Evolutionary conservation across 2,888 invertebrate species (phyloP).

Genomic region (Macaria liturata): DNA sequence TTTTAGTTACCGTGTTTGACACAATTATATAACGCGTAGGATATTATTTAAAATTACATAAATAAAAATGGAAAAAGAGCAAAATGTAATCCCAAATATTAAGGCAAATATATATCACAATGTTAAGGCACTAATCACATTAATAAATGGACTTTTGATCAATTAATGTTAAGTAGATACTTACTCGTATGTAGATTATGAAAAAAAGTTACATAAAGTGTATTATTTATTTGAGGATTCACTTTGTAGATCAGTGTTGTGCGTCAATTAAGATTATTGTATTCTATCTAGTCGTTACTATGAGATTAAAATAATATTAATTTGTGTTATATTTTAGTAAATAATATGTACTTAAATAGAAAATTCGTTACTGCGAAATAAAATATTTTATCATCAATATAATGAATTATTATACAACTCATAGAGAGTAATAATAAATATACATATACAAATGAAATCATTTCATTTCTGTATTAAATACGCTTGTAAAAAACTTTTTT

Average conservation of each 20-base stretch:
- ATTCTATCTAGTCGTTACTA: conserved; percentile 70
- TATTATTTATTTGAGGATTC: conserved; percentile 24
- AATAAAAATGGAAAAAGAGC: no score
- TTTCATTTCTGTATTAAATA: no score
- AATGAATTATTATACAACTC: conserved; percentile 7
- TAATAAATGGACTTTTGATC: conserved; percentile 25
- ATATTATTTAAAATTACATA: not conserved
- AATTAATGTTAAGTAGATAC: conserved; percentile 33
- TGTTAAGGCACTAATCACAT: conserved; percentile 24
- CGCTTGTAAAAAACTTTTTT: not conserved
- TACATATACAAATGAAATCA: not conserved
- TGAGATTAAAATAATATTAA: conserved; percentile 61
- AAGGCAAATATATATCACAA: conserved; percentile 13
- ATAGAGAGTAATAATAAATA: conserved; percentile 2
- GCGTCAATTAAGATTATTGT: conserved; percentile 64
- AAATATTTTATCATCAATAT: no score
- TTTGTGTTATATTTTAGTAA: conserved; percentile 28
- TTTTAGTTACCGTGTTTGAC: conserved; percentile 24
- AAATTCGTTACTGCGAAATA: no score
- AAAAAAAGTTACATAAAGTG: conserved; percentile 19
- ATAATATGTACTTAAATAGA: no score
- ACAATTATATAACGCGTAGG: conserved; percentile 10
- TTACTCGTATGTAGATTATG: conserved; percentile 10
- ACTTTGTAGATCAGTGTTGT: conserved; percentile 60
- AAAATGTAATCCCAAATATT: not conserved